Evolutionary conservation across 2,888 invertebrate species (phyloP), one percentile per base, ranked within the genome.

Genomic region (Eledona agricola): DNA sequence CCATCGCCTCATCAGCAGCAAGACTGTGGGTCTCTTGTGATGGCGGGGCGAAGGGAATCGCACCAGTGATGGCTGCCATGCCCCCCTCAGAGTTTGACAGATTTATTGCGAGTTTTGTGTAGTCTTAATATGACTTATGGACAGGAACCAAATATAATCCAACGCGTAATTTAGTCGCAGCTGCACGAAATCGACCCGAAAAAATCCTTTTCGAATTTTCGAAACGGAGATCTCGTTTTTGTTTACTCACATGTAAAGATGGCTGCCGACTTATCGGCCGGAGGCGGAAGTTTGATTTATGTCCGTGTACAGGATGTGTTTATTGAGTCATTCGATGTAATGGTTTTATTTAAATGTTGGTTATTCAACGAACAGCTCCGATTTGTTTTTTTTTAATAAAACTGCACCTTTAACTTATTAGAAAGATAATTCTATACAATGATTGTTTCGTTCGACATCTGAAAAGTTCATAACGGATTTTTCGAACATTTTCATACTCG

Each of bases 51-150:
- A 43, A 49, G 43, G 45, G 55, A 57, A 59, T 58, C 55, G 58
- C 54, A 49, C 47, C 64, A 62, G 63, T 65, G 66, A 66, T 66
- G 64, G 71, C 68, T 71, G 71, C 68, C 70, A 66, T 59, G 67
- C 74, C 73, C 73, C 72, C 72, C 71, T 69, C 65, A 68, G 67
- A 59, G 67, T 74, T 72, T 76, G 77, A 77, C 77, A 77, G 76
- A 77, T 77, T 77, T 77, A 77, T 77, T 73, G 73, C 75, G 64
- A 74, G 73, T 76, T 75, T 73, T 74, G 73, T 74, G 71, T 76
- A 76, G 77, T 77, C 77, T 77, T 77, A 77, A 76, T 76, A 77
- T 77, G 76, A 77, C 76, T 77, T 77, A 77, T 77, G 76, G 75
- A 76, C 75, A 75, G 74, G 74, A 67, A 65, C 70, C 67, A 62